Evolutionary conservation across 2,888 invertebrate species (phyloP).

Genomic region (Cryptus armator): DNA sequence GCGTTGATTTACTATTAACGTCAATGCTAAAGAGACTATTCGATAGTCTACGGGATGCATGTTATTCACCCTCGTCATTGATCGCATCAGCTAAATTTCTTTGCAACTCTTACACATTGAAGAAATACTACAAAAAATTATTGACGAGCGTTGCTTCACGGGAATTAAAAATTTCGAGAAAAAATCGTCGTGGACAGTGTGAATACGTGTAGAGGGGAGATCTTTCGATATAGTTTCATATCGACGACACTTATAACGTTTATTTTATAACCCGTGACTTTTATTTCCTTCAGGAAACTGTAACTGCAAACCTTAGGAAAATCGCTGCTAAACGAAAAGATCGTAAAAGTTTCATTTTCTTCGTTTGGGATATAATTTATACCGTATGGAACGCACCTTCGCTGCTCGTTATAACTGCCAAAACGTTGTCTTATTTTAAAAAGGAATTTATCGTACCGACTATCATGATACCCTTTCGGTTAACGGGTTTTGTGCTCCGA

Average conservation of each 20-base stretch:
- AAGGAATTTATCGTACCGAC: slow-evolving; percentile 74
- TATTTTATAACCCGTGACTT: slow-evolving; percentile 67
- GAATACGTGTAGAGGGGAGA: slow-evolving; percentile 21
- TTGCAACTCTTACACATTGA: slow-evolving; percentile 18
- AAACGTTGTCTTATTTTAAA: slow-evolving; percentile 74
- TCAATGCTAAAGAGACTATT: background rate
- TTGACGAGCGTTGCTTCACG: background rate
- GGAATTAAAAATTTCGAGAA: slow-evolving; percentile 1
- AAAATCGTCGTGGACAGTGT: slow-evolving; percentile 23
- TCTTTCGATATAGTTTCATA: background rate
- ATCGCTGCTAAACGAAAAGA: slow-evolving; percentile 74
- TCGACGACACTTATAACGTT: background rate
- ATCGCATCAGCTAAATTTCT: slow-evolving; percentile 8
- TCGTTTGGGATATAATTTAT: slow-evolving; percentile 80
- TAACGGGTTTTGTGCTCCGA: slow-evolving; percentile 77
- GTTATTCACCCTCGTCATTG: slow-evolving; percentile 25
- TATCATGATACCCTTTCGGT: slow-evolving; percentile 75
- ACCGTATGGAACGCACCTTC: slow-evolving; percentile 78
- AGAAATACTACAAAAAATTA: slow-evolving; percentile 16
- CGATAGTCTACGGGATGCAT: slow-evolving; percentile 19
- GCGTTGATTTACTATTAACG: slow-evolving; percentile 23
- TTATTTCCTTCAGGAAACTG: slow-evolving; percentile 81
- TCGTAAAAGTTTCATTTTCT: slow-evolving; percentile 74
- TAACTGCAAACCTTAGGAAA: slow-evolving; percentile 76
- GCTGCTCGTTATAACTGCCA: slow-evolving; percentile 73